Evolutionary conservation across 2,888 invertebrate genomes (phyloP).

Genomic region (Luperina testacea): DNA sequence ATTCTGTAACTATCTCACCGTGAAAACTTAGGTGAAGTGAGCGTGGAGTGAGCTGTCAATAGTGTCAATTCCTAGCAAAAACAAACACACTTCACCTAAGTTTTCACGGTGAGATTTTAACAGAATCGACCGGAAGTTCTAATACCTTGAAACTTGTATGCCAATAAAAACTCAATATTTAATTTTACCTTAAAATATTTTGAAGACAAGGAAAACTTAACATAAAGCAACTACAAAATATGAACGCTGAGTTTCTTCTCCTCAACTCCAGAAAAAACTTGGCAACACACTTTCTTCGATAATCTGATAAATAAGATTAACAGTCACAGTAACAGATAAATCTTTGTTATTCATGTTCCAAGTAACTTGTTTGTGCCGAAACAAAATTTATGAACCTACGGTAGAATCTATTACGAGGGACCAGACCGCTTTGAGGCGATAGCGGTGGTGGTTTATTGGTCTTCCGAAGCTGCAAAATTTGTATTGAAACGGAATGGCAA

Average conservation of each 20-base stretch:
- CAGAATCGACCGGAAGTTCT: too few relatives aligned
- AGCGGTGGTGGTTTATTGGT: too few relatives aligned
- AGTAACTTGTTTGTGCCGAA: conserved; percentile 51
- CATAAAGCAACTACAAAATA: not conserved
- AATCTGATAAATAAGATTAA: conserved; percentile 45
- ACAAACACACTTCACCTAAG: too few relatives aligned
- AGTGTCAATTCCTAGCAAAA: too few relatives aligned
- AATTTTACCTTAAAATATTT: not conserved
- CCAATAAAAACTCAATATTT: not conserved
- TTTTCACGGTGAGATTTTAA: too few relatives aligned
- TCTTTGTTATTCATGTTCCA: conserved; percentile 54
- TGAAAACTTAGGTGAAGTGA: too few relatives aligned
- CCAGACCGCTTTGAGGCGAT: not conserved
- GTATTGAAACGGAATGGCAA: too few relatives aligned
- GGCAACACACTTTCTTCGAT: conserved; percentile 19
- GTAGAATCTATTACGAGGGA: conserved; percentile 32
- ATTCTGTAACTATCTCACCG: too few relatives aligned
- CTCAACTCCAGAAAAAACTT: conserved; percentile 14
- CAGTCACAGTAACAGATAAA: conserved; percentile 39
- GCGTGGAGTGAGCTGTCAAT: too few relatives aligned
- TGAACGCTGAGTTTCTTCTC: conserved; percentile 8
- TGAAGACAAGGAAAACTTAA: not conserved
- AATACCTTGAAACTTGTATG: not conserved
- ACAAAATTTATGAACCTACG: conserved; percentile 45
- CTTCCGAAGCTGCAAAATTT: too few relatives aligned